A percentile compares a stretch with the other conserved stretches of the same genome.
Conservation (phyloP, 2,888 invertebrate genomes). For the Cryptus viduatorius region DNA sequence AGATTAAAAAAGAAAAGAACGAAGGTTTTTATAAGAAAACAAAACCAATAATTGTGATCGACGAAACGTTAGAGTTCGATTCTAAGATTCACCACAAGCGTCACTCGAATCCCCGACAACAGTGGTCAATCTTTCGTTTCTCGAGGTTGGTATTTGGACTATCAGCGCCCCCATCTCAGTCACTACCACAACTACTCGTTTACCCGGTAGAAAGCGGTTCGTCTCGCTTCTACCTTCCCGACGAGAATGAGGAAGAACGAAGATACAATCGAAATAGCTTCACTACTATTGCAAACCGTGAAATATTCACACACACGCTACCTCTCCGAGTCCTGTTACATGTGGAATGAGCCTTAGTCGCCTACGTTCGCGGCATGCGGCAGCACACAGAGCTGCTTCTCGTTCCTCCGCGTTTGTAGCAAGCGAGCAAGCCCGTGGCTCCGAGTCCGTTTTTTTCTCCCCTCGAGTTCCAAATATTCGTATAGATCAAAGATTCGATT, state of each 20-base stretch:
- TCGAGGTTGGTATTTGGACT: slow-evolving; percentile 13
- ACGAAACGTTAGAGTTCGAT: too few species aligned
- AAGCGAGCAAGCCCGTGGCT: not conserved
- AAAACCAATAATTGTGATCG: too few species aligned
- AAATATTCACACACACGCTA: not conserved
- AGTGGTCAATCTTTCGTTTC: not conserved
- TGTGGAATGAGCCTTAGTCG: slow-evolving; percentile 21
- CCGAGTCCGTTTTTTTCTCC: not conserved
- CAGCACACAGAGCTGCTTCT: slow-evolving; percentile 13
- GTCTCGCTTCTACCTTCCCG: not conserved
- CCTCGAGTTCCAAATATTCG: slow-evolving; percentile 1
- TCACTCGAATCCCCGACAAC: too few species aligned
- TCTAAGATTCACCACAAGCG: too few species aligned
- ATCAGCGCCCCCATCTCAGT: slow-evolving; percentile 28
- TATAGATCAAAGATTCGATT: not conserved
- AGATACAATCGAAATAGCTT: not conserved
- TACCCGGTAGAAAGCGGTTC: slow-evolving; percentile 1
- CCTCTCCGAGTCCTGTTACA: not conserved
- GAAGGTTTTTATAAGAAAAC: not conserved
- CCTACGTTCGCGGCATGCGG: slow-evolving; percentile 35
- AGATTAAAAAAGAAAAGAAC: too few species aligned
- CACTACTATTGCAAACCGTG: not conserved
- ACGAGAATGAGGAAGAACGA: not conserved
- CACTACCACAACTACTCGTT: slow-evolving; percentile 4
- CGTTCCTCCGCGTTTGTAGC: not conserved